phyloP scores from a whole-genome alignment of 2,113 vertebrate species.

The Lepisosteus osseus region DNA sequence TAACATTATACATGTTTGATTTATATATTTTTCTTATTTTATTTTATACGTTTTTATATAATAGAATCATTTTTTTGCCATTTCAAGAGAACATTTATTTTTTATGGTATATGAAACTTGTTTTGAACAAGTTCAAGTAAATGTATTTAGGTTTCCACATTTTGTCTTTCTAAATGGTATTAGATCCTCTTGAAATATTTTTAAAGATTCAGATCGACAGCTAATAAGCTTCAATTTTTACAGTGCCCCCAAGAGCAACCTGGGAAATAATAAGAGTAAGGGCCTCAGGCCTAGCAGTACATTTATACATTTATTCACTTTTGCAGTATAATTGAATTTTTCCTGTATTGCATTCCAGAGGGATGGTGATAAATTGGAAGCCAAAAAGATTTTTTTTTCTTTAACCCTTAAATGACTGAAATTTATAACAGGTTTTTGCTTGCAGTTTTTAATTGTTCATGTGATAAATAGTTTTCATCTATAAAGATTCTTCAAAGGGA shows the following conservation, averaged over 20 bases:
- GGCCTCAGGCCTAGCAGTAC: slow-evolving; percentile 32
- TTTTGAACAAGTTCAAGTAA: slow-evolving; percentile 12
- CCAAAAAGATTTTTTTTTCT: slow-evolving; percentile 18
- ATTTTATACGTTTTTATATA: slow-evolving; percentile 9
- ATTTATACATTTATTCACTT: slow-evolving; percentile 66
- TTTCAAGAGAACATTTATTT: slow-evolving; percentile 28
- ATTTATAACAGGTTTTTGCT: slow-evolving; percentile 8
- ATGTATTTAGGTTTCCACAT: slow-evolving; percentile 6
- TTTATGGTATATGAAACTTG: neutral
- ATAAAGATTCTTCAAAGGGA: too few relatives aligned
- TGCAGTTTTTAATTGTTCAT: neutral
- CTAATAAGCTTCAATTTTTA: slow-evolving; percentile 41
- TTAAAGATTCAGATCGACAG: slow-evolving; percentile 37
- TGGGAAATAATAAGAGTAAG: slow-evolving; percentile 40
- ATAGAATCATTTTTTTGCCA: slow-evolving; percentile 16
- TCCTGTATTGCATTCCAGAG: slow-evolving; percentile 55
- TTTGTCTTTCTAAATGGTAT: slow-evolving; percentile 21
- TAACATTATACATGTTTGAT: neutral
- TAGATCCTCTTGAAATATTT: slow-evolving; percentile 31
- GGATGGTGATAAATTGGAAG: slow-evolving; percentile 26
- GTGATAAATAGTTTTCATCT: neutral
- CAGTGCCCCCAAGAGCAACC: slow-evolving; percentile 41
- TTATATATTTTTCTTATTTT: neutral
- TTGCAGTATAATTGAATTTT: slow-evolving; percentile 69
- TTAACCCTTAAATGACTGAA: slow-evolving; percentile 57